phyloP scores from a whole-genome alignment of 2,888 invertebrate genomes.

The Tiphia femorata region DNA sequence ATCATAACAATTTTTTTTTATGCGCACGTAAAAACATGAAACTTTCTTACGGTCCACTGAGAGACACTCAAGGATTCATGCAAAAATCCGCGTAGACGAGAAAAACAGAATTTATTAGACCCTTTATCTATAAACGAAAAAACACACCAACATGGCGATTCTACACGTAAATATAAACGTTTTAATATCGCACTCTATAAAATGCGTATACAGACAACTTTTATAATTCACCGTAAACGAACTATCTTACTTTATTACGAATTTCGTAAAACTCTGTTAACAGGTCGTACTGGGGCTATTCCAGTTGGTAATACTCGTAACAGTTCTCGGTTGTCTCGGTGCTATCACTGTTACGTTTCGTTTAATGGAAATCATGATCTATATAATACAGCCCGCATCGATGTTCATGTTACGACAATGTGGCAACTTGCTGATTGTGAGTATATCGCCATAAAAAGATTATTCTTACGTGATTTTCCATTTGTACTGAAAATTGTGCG shows the following conservation, averaged over 20 bases:
- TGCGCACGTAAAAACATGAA: too few relatives aligned
- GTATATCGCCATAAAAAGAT: too few relatives aligned
- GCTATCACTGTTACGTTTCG: slow-evolving; percentile 47
- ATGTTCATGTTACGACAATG: slow-evolving; percentile 42
- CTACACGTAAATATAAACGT: slow-evolving; percentile 22
- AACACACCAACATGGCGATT: slow-evolving; percentile 16
- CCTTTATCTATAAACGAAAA: neutral
- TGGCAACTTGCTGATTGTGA: slow-evolving; percentile 49
- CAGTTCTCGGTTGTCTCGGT: slow-evolving; percentile 47
- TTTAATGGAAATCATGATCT: slow-evolving; percentile 47
- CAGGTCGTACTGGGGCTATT: slow-evolving; percentile 37
- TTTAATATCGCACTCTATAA: neutral
- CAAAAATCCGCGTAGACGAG: too few relatives aligned
- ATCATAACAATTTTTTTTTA: too few relatives aligned
- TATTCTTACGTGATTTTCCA: too few relatives aligned
- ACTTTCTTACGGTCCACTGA: too few relatives aligned
- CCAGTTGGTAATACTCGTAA: slow-evolving; percentile 42
- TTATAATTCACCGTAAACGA: neutral
- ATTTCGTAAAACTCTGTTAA: too few relatives aligned
- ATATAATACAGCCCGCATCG: slow-evolving; percentile 40
- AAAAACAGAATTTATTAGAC: too few relatives aligned
- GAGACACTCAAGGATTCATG: too few relatives aligned
- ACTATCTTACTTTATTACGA: too few relatives aligned
- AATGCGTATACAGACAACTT: neutral
- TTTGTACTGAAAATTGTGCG: too few relatives aligned